Evolutionary conservation across 1,140 invertebrate genomes (phyloP).

Genomic region (Pseudoatta argentina): DNA sequence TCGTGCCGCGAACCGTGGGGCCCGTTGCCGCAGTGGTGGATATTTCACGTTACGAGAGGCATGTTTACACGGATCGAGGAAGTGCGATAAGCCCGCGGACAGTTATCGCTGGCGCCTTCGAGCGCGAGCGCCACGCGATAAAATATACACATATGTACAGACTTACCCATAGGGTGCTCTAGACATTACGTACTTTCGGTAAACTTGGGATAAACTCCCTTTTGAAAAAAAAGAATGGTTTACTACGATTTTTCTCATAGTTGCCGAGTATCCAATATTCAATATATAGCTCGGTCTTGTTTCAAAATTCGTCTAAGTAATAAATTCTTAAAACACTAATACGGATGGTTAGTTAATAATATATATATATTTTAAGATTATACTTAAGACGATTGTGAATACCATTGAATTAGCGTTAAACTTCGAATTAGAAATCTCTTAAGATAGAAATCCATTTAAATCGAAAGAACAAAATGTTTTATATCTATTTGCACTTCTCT

Average conservation of each 20-base stretch:
- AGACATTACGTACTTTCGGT: not conserved
- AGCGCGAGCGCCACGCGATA: conserved; percentile 46
- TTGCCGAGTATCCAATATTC: not conserved
- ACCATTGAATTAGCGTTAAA: not conserved
- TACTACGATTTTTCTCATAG: not conserved
- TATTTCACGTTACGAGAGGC: conserved; percentile 60
- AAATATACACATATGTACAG: conserved; percentile 6
- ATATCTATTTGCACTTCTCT: not conserved
- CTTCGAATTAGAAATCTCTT: not conserved
- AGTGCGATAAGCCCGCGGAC: conserved; percentile 41
- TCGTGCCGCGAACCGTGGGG: conserved; percentile 2
- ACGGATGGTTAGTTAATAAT: no score
- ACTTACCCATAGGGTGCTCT: conserved; percentile 8
- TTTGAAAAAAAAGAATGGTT: not conserved
- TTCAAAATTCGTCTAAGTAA: not conserved
- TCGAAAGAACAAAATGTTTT: not conserved
- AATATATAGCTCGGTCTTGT: no score
- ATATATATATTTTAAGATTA: no score
- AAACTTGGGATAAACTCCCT: not conserved
- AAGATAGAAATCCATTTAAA: not conserved
- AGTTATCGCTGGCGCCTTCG: conserved; percentile 57
- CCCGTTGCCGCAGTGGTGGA: not conserved
- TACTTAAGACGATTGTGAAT: no score
- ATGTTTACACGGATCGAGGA: conserved; percentile 61
- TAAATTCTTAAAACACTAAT: no score